These are phyloP conservation scores for Sander vitreus DNA, from an alignment of 2,113 vertebrate genomes.

Conservation along the genomic window DNA sequence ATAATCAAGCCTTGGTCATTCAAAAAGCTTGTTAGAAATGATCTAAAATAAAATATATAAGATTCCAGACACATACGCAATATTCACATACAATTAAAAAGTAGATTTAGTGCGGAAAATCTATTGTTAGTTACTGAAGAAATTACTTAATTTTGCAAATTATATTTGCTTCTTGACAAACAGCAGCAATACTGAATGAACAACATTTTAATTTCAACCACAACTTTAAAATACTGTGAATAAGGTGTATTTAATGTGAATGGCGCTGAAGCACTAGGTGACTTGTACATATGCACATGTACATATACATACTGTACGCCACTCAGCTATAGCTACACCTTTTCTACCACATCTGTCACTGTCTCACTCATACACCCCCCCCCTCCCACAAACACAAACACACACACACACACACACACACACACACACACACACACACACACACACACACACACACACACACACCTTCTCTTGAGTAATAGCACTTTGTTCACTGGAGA, in stretches of 20 bases:
- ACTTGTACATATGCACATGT: not conserved
- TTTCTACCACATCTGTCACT: constrained; percentile 25
- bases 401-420: constrained; percentile 1
- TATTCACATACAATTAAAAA: not conserved
- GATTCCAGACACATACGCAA: too few relatives aligned
- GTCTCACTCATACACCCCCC: not conserved
- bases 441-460: constrained; percentile 2
- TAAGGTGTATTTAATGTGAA: not conserved
- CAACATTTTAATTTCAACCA: not conserved
- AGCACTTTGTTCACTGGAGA: constrained; percentile 62
- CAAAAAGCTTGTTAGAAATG: not conserved
- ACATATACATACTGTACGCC: not conserved
- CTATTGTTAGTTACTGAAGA: not conserved
- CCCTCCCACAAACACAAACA: not conserved
- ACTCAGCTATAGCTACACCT: not conserved
- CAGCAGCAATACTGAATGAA: not conserved
- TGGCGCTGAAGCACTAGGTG: not conserved
- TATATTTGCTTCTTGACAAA: not conserved
- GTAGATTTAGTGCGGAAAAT: not conserved
- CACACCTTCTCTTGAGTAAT: constrained; percentile 31
- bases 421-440: not conserved
- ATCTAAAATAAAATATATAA: not conserved
- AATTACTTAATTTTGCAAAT: not conserved
- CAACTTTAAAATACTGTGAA: not conserved
- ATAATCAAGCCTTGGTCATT: not conserved